Conservation (phyloP, 2,888 invertebrate species). For the Protonemura montana region DNA sequence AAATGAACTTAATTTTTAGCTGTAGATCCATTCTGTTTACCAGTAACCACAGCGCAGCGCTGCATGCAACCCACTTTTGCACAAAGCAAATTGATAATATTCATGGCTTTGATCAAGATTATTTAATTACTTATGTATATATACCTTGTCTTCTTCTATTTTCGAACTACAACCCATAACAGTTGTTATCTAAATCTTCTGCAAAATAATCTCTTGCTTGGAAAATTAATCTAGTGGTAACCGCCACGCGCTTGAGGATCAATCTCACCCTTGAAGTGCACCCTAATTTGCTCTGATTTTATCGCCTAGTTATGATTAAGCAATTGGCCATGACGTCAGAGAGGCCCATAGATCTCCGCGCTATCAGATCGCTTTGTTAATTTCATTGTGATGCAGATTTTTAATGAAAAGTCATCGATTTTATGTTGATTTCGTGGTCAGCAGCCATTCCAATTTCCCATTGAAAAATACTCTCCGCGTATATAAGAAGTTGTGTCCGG, state of each 20-base stretch:
- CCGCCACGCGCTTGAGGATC: neutral
- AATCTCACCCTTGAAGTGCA: neutral
- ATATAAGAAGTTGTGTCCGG: constrained; percentile 21
- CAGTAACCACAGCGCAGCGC: neutral
- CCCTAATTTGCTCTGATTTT: constrained; percentile 20
- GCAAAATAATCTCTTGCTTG: constrained; percentile 13
- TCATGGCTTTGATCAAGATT: neutral
- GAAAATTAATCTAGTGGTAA: neutral
- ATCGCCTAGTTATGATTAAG: constrained; percentile 17
- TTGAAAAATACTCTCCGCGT: neutral
- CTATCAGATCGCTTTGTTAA: neutral
- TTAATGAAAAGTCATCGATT: constrained; percentile 10
- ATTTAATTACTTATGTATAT: neutral
- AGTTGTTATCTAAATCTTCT: neutral
- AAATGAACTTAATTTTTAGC: neutral
- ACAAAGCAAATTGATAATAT: constrained; percentile 4
- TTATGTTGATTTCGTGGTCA: constrained; percentile 24
- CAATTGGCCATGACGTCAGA: neutral
- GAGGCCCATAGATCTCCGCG: neutral
- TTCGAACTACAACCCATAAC: neutral
- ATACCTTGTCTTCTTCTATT: constrained; percentile 8
- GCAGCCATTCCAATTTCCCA: constrained; percentile 15
- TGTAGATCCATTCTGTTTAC: neutral
- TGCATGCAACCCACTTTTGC: neutral
- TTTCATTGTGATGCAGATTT: neutral